phyloP scores from a whole-genome alignment of 2,797 vertebrate genomes.

The Denticeps clupeoides region DNA sequence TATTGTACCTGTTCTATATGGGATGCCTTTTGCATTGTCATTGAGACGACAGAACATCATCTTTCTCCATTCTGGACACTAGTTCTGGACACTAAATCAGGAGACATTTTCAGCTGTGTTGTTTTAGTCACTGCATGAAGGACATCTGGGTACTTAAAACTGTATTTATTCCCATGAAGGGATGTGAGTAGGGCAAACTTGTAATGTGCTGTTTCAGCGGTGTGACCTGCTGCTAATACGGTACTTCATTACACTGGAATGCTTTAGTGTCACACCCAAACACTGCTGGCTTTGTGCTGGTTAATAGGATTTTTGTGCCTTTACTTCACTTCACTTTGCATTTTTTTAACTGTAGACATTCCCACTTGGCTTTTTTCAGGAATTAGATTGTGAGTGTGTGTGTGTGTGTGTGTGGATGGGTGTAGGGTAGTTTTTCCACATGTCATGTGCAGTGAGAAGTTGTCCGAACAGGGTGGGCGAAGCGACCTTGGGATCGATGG shows the following conservation, averaged over 20 bases:
- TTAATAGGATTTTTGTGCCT: conserved; percentile 62
- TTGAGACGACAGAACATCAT: no score
- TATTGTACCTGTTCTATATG: no score
- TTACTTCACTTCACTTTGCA: conserved; percentile 33
- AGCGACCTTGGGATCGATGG: background rate
- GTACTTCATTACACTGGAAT: conserved; percentile 29
- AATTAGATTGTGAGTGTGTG: no score
- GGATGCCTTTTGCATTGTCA: no score
- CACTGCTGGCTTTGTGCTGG: conserved; percentile 51
- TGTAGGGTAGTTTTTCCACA: no score
- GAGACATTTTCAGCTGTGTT: no score
- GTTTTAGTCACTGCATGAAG: conserved; percentile 4
- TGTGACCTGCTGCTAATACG: conserved; percentile 15
- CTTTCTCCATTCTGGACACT: no score
- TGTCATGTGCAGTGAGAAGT: background rate
- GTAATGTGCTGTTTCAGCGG: conserved; percentile 3
- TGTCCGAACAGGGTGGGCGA: background rate
- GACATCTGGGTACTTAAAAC: conserved; percentile 13
- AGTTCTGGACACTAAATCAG: no score
- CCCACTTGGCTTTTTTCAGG: no score
- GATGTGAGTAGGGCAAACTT: no score
- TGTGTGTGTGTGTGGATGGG: no score
- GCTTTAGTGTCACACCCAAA: conserved; percentile 38
- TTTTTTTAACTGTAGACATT: conserved; percentile 56
- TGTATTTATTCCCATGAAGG: no score